Evolutionary conservation across 1,140 invertebrate genomes (phyloP).

Genomic region (Drosophila quadrilineata): DNA sequence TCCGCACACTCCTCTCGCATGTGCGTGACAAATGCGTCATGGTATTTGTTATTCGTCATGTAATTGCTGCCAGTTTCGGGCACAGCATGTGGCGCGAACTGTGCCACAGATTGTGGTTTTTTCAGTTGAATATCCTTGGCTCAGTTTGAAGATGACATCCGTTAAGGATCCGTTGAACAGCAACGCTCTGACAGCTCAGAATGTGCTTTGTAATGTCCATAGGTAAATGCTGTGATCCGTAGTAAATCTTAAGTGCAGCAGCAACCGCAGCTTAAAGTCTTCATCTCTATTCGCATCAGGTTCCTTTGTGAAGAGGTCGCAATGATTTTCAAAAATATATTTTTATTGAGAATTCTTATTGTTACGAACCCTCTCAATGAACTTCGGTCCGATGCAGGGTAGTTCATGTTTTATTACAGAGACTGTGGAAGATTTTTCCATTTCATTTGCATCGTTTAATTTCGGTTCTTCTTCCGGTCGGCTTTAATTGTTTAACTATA

Average conservation of each 20-base stretch:
- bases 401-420: not conserved
- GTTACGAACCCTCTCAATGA: not conserved
- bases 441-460: slow-evolving; percentile 8
- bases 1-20: slow-evolving; percentile 5
- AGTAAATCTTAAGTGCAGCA: slow-evolving; percentile 18
- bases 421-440: not conserved
- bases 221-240: slow-evolving; percentile 4
- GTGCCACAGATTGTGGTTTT: slow-evolving; percentile 1
- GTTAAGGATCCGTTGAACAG: not conserved
- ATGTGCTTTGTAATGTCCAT: slow-evolving; percentile 36
- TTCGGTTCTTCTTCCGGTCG: slow-evolving; percentile 12
- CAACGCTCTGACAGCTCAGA: slow-evolving; percentile 1
- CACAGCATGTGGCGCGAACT: slow-evolving; percentile 45
- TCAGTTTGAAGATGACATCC: slow-evolving; percentile 9
- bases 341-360: not conserved
- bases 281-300: slow-evolving; percentile 2
- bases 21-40: slow-evolving; percentile 70
- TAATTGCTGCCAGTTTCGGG: slow-evolving; percentile 54
- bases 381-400: too few relatives aligned
- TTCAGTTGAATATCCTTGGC: slow-evolving; percentile 35
- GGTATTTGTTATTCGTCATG: slow-evolving; percentile 64
- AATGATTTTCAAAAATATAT: slow-evolving; percentile 23
- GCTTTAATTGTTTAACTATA: slow-evolving; percentile 40
- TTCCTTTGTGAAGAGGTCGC: not conserved
- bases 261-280: slow-evolving; percentile 12